Evolutionary conservation across 2,888 invertebrate species (phyloP).

Genomic region (Geophilus truncorum): DNA sequence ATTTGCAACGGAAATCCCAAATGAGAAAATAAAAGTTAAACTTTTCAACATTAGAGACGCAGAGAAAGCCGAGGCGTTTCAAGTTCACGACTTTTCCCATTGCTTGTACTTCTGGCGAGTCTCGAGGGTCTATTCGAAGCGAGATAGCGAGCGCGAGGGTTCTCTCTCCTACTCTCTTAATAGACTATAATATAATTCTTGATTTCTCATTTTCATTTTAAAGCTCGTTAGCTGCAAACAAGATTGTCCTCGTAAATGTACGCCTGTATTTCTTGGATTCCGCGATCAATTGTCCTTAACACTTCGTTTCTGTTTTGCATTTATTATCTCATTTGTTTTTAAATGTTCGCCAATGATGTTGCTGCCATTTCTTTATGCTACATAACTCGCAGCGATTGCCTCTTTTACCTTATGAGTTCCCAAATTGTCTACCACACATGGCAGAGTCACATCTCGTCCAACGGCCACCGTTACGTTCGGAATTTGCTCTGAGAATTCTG

Average conservation of each 20-base stretch:
- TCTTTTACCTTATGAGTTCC: conserved; percentile 75
- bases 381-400: not conserved
- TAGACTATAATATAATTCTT: not conserved
- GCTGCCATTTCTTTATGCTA: not conserved
- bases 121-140: not conserved
- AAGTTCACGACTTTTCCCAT: not conserved
- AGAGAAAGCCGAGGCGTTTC: not conserved
- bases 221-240: not conserved
- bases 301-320: not conserved
- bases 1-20: not conserved
- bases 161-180: not conserved
- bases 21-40: not conserved
- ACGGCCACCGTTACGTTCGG: conserved; percentile 87
- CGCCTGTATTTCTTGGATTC: not conserved
- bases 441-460: conserved; percentile 80
- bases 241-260: not conserved
- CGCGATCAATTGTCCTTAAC: not conserved
- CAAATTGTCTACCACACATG: conserved; percentile 84
- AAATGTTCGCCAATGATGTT: not conserved
- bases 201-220: not conserved
- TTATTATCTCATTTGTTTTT: not conserved
- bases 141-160: not conserved
- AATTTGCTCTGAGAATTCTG: conserved; percentile 82
- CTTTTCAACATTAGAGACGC: not conserved
- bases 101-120: not conserved